Base-by-base conservation (phyloP, 2,113 vertebrate species). In the Tetraodon nigroviridis region DNA sequence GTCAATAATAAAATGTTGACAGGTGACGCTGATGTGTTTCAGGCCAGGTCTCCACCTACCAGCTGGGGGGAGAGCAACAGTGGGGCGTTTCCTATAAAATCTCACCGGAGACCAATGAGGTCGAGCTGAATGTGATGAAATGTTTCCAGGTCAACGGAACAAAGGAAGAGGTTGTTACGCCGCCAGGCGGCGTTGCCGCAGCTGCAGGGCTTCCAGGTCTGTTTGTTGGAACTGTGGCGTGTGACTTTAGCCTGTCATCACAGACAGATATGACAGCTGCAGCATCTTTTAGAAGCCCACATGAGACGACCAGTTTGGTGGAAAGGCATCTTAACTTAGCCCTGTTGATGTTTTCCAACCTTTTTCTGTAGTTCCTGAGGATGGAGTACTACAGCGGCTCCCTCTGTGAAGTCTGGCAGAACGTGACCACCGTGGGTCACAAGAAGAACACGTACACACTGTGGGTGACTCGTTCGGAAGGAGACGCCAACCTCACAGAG, bases 81-180 rank as follows among this genome's bases (percentile, higher is more conserved):
- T 89, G 88, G 0, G 90, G 91, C 4, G 49, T 82, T 22, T 29
- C 48, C 52, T 93, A 91, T 61, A 92, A 92, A 80, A 89, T 92
- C 71, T 91, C 84, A 0, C 91, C 91, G 0, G 90, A 90, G 73
- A 94, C 91, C 14, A 91, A 87, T 0, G 90, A 93, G 81, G 84
- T 74, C 0, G 90, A 90, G 70, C 67, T 83, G 61, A 93, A 92
- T 12, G 21, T 87, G 17, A 85, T 89, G 73, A 92, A 87, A 66
- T 93, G 92, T 53, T 93, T 94, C 79, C 90, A 90, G 82, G 63
- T 91, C 63, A 90, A 88, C 0, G 94, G 92, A 18, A 93, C 91
- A 17, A 61, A 90, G 70, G 81, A 88, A 0, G 87, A 87, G 0
- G 74, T 75, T 0, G 81, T 93, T 62, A 57, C 15, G 0, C 80